phyloP scores from a whole-genome alignment of 2,113 vertebrate genomes.

The Picathartes gymnocephalus region DNA sequence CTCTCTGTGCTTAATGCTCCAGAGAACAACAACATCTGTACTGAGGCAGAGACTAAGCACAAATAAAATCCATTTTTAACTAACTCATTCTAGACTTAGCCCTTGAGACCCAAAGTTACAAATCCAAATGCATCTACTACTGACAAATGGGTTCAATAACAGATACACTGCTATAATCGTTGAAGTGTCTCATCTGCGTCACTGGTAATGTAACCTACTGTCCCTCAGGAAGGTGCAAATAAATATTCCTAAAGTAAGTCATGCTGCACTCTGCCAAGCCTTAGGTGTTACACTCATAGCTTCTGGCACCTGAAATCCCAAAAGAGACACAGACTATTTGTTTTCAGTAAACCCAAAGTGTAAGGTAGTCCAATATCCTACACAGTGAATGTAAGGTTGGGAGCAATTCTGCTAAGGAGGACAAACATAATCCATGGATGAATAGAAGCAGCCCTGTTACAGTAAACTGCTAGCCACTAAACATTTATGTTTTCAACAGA shows the following conservation, averaged over 20 bases:
- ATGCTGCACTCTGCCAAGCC: not conserved
- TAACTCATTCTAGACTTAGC: not conserved
- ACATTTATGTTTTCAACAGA: not conserved
- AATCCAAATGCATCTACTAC: not conserved
- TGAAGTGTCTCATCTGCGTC: not conserved
- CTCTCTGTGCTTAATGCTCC: not conserved
- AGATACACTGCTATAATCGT: not conserved
- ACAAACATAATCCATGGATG: not conserved
- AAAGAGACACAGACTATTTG: not conserved
- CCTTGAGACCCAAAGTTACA: not conserved
- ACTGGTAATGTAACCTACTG: not conserved
- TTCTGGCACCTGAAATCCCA: not conserved
- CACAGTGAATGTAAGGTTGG: not conserved
- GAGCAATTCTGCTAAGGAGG: not conserved
- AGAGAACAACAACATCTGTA: not conserved
- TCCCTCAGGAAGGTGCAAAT: not conserved
- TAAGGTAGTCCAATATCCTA: not conserved
- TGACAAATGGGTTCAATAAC: conserved; percentile 27
- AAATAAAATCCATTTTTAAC: conserved; percentile 9
- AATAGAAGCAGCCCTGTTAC: not conserved
- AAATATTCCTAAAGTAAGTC: not conserved
- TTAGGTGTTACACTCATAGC: not conserved
- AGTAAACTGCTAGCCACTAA: not conserved
- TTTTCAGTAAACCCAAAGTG: not conserved
- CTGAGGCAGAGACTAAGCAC: not conserved